A percentile compares a stretch with the other conserved stretches of the same genome.
phyloP scores from a whole-genome alignment of 2,888 invertebrate species.

The Achlya flavicornis region DNA sequence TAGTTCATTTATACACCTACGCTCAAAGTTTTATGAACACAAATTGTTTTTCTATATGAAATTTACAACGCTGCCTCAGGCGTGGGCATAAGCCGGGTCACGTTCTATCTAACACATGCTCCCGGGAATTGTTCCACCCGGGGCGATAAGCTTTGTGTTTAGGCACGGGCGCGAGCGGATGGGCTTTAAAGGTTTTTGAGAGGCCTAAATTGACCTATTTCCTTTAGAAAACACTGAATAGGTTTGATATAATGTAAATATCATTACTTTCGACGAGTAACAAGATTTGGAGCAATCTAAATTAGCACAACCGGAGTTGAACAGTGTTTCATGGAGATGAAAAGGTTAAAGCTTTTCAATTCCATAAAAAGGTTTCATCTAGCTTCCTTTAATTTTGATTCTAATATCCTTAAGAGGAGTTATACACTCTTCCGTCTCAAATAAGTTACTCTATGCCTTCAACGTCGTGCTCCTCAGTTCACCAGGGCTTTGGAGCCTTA shows the following conservation, averaged over 20 bases:
- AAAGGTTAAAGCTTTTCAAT: not conserved
- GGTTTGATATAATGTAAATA: not conserved
- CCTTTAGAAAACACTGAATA: not conserved
- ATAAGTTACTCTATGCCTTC: not conserved
- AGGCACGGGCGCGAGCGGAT: not conserved
- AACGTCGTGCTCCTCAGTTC: not conserved
- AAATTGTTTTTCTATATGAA: not conserved
- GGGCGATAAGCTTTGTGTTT: not conserved
- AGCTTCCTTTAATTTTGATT: too few relatives aligned
- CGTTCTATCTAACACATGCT: conserved; percentile 34
- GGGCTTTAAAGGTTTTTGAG: not conserved
- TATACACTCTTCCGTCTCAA: not conserved
- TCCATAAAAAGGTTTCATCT: too few relatives aligned
- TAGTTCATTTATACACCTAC: not conserved
- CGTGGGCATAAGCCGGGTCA: conserved; percentile 28
- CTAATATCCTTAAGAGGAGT: too few relatives aligned
- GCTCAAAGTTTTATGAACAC: not conserved
- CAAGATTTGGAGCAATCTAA: not conserved
- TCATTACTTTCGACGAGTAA: not conserved
- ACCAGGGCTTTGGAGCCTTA: conserved; percentile 16
- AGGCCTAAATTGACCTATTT: not conserved
- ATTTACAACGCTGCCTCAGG: not conserved
- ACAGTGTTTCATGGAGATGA: not conserved
- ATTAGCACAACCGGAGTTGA: not conserved
- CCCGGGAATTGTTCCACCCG: conserved; percentile 19